These are phyloP conservation scores for Perizoma affinitatum DNA, from an alignment of 2,888 invertebrate genomes.

Conservation along the genomic window DNA sequence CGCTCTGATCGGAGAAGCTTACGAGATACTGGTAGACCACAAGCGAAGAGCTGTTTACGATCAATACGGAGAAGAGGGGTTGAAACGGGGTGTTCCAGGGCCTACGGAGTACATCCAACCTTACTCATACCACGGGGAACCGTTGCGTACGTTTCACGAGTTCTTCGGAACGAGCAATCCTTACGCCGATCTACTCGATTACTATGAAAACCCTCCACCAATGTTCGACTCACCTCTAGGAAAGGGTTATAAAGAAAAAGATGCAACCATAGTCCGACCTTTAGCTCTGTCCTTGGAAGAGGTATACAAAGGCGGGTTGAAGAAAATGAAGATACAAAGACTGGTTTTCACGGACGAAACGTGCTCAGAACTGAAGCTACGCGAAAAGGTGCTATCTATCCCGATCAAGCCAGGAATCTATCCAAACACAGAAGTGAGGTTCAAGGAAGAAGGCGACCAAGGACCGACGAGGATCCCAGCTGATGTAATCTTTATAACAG, in stretches of 20 bases:
- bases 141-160: slow-evolving; percentile 88
- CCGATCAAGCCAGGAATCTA: slow-evolving; percentile 90
- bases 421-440: slow-evolving; percentile 88
- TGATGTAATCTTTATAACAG: slow-evolving; percentile 89
- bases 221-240: slow-evolving; percentile 85
- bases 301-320: slow-evolving; percentile 89
- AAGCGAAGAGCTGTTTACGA: slow-evolving; percentile 91
- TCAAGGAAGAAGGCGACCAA: slow-evolving; percentile 92
- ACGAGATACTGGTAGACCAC: slow-evolving; percentile 89
- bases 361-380: slow-evolving; percentile 84
- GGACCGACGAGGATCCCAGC: slow-evolving; percentile 89
- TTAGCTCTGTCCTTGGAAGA: slow-evolving; percentile 81
- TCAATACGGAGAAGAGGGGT: slow-evolving; percentile 94
- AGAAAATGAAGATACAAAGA: slow-evolving; percentile 92
- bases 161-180: slow-evolving; percentile 94
- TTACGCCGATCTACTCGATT: slow-evolving; percentile 90
- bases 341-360: slow-evolving; percentile 87
- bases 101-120: slow-evolving; percentile 87
- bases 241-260: slow-evolving; percentile 86
- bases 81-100: slow-evolving; percentile 91
- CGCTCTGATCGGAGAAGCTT: slow-evolving; percentile 89
- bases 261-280: slow-evolving; percentile 74
- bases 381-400: slow-evolving; percentile 89
- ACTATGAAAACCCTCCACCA: slow-evolving; percentile 85
- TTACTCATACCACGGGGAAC: slow-evolving; percentile 92